Evolutionary conservation across 2,113 vertebrate species (phyloP), one percentile per base, ranked within the genome.

Genomic region (Paradoxurus hermaphroditus): DNA sequence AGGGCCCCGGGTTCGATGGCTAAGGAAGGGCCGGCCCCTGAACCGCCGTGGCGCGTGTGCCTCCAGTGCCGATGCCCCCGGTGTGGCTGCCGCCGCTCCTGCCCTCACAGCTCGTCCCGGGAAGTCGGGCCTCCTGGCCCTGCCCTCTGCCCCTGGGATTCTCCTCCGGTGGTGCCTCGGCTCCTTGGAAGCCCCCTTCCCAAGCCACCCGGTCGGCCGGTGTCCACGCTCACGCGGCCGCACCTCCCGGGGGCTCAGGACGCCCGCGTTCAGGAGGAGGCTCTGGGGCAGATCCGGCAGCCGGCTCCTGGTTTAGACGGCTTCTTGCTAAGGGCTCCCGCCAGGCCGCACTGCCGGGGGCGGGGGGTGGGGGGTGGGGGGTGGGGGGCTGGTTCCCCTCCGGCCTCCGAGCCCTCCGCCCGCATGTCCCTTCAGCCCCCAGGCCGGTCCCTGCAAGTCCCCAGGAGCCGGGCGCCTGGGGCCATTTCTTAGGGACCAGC

Each of bases 171-270:
- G 31, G 5, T 5, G 36, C 8, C 68, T 53, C 16, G 51, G 31
- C 19, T 18, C 44, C 2, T 44, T 1, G 29, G n/a, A 19, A 25
- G 51, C 4, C 1, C 31, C 53, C 15, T 44, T 19, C n/a, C 59
- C n/a, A 15, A 15, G 46, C 29, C 31, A 0, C 39, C 51, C 7
- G 1, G 2, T 81, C 1, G n/a, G n/a, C 53, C 8, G 0, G 5
- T 10, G 18, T 29, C 44, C 23, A 21, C 1, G 7, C 13, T 5
- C 7, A 53, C 59, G 13, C 79, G 21, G 63, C 62, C 18, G 2
- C 5, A 5, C 21, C 65, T 49, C 44, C 19, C 2, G 18, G 82
- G 27, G 39, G 41, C 59, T 36, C 27, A 0, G 63, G 34, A 44
- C 16, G 2, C 34, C 44, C 12, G 13, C 3, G 21, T 1, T 41